These are phyloP conservation scores for Horisme vitalbata DNA, from an alignment of 2,888 invertebrate species.

Conservation along the genomic window DNA sequence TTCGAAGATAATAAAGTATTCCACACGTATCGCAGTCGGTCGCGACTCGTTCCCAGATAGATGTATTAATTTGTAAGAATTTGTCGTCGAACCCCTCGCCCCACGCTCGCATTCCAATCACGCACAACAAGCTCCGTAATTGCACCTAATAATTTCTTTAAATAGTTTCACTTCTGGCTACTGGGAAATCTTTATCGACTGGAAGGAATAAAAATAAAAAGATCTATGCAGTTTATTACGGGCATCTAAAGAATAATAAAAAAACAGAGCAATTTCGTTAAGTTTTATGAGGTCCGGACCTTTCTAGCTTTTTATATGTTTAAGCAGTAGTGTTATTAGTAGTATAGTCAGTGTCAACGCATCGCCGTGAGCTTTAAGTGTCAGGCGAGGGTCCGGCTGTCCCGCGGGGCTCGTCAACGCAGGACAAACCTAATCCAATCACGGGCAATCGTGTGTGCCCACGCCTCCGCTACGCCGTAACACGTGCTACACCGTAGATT, in stretches of 20 bases:
- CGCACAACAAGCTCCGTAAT: constrained; percentile 81
- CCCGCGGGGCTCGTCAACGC: constrained; percentile 85
- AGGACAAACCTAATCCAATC: constrained; percentile 86
- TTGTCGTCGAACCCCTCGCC: constrained; percentile 76
- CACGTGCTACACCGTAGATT: constrained; percentile 32
- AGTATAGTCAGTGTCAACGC: constrained; percentile 58
- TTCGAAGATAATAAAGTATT: constrained; percentile 70
- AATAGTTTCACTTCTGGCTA: constrained; percentile 56
- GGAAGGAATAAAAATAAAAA: constrained; percentile 29
- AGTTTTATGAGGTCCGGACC: constrained; percentile 47
- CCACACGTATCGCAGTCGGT: constrained; percentile 68
- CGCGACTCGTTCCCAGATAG: constrained; percentile 66
- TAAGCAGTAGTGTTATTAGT: constrained; percentile 59
- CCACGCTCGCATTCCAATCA: constrained; percentile 75
- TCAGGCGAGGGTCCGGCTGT: constrained; percentile 41
- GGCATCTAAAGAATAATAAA: constrained; percentile 50
- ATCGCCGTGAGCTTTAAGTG: constrained; percentile 56
- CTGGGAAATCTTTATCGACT: constrained; percentile 29
- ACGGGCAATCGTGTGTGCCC: constrained; percentile 64
- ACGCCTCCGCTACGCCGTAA: constrained; percentile 57
- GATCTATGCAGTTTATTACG: constrained; percentile 39
- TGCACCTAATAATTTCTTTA: constrained; percentile 82
- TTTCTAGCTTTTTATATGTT: constrained; percentile 59
- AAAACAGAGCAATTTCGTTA: constrained; percentile 47
- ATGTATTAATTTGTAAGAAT: constrained; percentile 83